Conservation (phyloP, 1,140 invertebrate species). For the Zaprionus davidi region DNA sequence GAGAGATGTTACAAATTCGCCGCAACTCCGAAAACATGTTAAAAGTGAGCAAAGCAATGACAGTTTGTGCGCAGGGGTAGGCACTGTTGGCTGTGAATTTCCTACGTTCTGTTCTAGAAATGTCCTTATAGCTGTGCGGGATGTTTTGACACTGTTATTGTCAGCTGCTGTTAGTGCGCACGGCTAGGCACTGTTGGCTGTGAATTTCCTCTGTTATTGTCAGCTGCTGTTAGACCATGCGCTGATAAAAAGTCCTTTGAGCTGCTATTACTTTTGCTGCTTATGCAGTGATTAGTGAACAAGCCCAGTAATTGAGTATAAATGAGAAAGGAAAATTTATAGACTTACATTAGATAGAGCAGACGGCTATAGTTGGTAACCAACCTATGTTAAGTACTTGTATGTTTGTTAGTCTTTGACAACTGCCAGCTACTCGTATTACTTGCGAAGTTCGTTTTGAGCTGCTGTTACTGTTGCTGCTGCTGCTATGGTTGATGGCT, state of each 20-base stretch:
- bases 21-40: conserved; percentile 60
- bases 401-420: no score
- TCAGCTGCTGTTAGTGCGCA: background rate
- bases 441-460: no score
- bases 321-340: no score
- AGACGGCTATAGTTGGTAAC: no score
- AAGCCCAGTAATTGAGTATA: no score
- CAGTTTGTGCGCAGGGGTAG: background rate
- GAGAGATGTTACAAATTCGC: conserved; percentile 41
- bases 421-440: no score
- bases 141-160: background rate
- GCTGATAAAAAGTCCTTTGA: background rate
- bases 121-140: background rate
- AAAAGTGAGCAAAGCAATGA: background rate
- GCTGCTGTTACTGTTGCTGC: no score
- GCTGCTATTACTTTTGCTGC: background rate
- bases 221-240: background rate
- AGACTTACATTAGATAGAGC: no score
- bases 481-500: background rate
- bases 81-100: background rate
- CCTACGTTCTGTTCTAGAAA: background rate
- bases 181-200: background rate
- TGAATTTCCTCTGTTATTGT: background rate
- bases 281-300: no score
- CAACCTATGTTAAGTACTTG: no score